Percentiles rank a stretch among this genome's conserved stretches.
Conservation (phyloP, 1,140 invertebrate genomes). For the Marisa cornuarietis region DNA sequence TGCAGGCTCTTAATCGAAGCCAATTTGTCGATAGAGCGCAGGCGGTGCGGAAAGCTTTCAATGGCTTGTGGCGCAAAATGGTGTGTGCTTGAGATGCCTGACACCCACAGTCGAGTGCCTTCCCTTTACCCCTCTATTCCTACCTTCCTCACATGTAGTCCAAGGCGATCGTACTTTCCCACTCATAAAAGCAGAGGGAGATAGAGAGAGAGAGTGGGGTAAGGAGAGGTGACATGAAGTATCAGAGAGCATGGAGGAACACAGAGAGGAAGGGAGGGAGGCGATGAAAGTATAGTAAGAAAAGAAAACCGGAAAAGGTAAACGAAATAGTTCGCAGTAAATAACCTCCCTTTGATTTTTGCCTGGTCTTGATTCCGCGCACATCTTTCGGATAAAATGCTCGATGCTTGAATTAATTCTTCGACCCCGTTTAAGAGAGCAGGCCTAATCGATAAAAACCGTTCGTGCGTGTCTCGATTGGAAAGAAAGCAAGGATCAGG, state of each 20-base stretch:
- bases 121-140: background rate
- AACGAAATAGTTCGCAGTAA: background rate
- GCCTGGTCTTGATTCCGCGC: background rate
- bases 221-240: too few relatives aligned
- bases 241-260: background rate
- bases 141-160: background rate
- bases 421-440: background rate
- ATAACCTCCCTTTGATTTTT: background rate
- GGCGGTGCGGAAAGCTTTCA: conserved; percentile 12
- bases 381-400: too few relatives aligned
- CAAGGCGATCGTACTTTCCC: background rate
- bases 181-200: background rate
- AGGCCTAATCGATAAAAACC: background rate
- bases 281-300: background rate
- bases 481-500: too few relatives aligned
- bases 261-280: background rate
- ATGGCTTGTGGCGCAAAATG: background rate
- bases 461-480: too few relatives aligned
- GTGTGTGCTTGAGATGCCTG: background rate
- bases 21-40: conserved; percentile 25
- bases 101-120: background rate
- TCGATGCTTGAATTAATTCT: background rate
- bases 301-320: background rate
- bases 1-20: conserved; percentile 25
- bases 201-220: background rate